Conservation (phyloP, 2,888 invertebrate species). For the Diaperis boleti region DNA sequence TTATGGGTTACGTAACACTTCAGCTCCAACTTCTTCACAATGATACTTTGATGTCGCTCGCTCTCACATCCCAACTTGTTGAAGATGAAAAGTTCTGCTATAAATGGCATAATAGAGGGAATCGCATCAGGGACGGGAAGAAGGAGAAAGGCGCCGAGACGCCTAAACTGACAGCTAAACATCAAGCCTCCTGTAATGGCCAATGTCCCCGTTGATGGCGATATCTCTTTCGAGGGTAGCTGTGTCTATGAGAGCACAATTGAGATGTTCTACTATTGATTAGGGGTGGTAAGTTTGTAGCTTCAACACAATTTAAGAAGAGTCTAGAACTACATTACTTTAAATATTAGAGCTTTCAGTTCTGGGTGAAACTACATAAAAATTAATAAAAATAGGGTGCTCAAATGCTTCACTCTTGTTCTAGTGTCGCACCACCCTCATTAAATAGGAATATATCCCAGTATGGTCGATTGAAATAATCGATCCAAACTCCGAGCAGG, state of each 20-base stretch:
- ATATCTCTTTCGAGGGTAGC: constrained; percentile 8
- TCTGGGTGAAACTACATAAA: too few species aligned
- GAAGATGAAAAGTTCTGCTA: constrained; percentile 19
- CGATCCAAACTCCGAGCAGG: too few species aligned
- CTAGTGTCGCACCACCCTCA: too few species aligned
- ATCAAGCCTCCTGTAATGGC: constrained; percentile 8
- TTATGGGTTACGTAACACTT: not conserved
- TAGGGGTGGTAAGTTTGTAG: too few species aligned
- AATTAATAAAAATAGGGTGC: too few species aligned
- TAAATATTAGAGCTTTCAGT: too few species aligned
- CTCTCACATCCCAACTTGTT: constrained; percentile 17
- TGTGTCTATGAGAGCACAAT: not conserved
- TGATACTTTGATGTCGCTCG: constrained; percentile 3
- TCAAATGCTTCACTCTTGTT: too few species aligned
- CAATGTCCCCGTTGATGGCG: constrained; percentile 6
- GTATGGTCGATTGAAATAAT: too few species aligned
- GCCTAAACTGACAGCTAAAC: constrained; percentile 18
- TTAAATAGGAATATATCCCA: too few species aligned
- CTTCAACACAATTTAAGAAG: too few species aligned
- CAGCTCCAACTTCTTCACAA: not conserved
- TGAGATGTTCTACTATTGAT: too few species aligned
- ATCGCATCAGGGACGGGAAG: constrained; percentile 5
- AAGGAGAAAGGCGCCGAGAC: constrained; percentile 8
- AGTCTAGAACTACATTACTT: too few species aligned
- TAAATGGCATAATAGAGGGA: constrained; percentile 21